Base-by-base conservation (phyloP, 1,140 invertebrate genomes). In the Maniola jurtina region DNA sequence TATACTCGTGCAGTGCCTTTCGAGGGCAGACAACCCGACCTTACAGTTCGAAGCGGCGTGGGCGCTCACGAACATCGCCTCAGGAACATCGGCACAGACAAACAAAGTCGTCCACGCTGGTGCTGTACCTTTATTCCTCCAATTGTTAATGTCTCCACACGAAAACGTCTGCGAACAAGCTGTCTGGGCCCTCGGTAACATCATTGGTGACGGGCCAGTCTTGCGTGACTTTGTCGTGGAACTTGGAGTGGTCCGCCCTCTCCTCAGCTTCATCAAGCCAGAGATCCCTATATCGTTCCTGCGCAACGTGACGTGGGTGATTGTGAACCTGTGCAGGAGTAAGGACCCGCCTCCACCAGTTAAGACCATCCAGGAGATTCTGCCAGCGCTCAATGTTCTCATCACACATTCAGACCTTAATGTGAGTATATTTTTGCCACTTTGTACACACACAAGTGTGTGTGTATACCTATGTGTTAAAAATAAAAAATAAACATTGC, bases 121-220 rank as follows among this genome's bases (percentile, higher is more conserved):
- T 76, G 98, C 99, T 62, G 98, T 99, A 50, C 98, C 98, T 60
- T 93, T 97, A 54, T 99, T 99, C 91, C 91, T 99, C 55, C 93
- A 96, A 80, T 92, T 99, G 58, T 92, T 99, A 15, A 92, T 94
- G 84, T 99, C 98, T 36, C 94, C 95, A 58, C 97, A 99, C 90
- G 97, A 98, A 79, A 99, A 99, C 92, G 98, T 99, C 11, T 99
- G 98, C 86, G 99, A 99, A 92, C 99, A 99, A 90, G 97, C 98
- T 50, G 98, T 99, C 0, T 99, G 98, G 98, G 98, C 98, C 35
- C 92, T 99, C 82, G 98, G 97, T 73, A 98, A 98, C 90, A 97
- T 98, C 70, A 97, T 97, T 84, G 97, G 98, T 77, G 98, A 99
- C 91, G 98, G 98, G 8, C 97, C 98, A 33, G 88, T 93, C 70